Conservation (phyloP, 2,113 vertebrate genomes). For the Psettodes erumei region DNA sequence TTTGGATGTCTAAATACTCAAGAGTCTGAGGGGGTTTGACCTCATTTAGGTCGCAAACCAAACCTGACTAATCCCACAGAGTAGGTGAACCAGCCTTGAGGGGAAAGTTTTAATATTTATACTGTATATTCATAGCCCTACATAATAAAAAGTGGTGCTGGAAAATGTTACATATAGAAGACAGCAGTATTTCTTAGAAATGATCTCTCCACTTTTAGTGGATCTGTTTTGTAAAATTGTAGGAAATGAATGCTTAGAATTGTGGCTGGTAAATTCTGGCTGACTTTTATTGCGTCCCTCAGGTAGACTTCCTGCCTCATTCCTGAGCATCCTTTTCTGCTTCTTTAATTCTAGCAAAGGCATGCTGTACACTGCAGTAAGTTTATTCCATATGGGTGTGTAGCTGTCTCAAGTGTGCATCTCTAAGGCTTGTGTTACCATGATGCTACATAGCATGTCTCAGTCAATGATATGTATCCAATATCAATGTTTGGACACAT, state of each 20-base stretch:
- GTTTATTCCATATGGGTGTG: background rate
- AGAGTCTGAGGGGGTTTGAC: conserved; percentile 16
- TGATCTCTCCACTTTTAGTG: conserved; percentile 19
- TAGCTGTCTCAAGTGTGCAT: conserved; percentile 3
- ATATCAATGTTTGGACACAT: conserved; percentile 32
- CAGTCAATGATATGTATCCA: conserved; percentile 52
- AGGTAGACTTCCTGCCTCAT: conserved; percentile 22
- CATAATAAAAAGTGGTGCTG: conserved; percentile 29
- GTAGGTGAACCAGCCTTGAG: conserved; percentile 14
- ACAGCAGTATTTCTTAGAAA: conserved; percentile 45
- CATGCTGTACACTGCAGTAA: background rate
- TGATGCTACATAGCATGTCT: conserved; percentile 15
- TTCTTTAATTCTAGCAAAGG: conserved; percentile 20
- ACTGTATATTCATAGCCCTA: conserved; percentile 48
- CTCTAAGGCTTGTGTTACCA: conserved; percentile 8
- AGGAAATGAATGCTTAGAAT: conserved; percentile 34
- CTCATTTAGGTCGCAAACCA: conserved; percentile 26
- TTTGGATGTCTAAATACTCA: background rate
- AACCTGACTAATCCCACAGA: conserved; percentile 22
- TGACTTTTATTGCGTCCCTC: conserved; percentile 48
- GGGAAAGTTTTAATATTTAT: conserved; percentile 28
- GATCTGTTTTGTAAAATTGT: conserved; percentile 35
- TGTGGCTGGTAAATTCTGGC: conserved; percentile 32
- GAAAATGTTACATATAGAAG: conserved; percentile 16
- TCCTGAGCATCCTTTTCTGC: background rate